These are phyloP conservation scores for Catostylus mosaicus DNA, from an alignment of 30 jellyfish, hydroid and myxozoan species.

Conservation along the genomic window DNA sequence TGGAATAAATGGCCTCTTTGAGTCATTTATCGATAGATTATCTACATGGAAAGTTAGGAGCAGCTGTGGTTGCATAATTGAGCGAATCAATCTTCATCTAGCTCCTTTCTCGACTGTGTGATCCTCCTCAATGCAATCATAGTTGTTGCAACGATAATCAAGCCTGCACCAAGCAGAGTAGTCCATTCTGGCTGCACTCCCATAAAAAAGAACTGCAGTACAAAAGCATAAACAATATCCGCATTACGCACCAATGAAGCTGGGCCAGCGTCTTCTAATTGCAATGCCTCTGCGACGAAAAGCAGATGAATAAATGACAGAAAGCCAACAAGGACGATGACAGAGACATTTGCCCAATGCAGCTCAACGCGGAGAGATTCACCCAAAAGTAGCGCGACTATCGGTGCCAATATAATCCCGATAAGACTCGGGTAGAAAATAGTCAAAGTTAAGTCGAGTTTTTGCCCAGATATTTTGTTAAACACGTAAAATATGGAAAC, in stretches of 20 bases:
- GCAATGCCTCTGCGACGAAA: slow-evolving; percentile 86
- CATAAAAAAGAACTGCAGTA: slow-evolving; percentile 72
- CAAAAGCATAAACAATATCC: slow-evolving; percentile 81
- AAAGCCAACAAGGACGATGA: slow-evolving; percentile 68
- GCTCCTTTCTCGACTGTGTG: slow-evolving; percentile 2
- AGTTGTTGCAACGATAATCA: slow-evolving; percentile 69
- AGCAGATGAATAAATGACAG: slow-evolving; percentile 84
- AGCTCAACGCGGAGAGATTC: slow-evolving; percentile 50
- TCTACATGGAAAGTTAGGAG: no score
- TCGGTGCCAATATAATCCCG: slow-evolving; percentile 76
- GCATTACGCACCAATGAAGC: slow-evolving; percentile 88
- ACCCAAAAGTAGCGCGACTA: slow-evolving; percentile 18
- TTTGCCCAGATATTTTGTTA: slow-evolving; percentile 71
- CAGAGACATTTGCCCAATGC: slow-evolving; percentile 72
- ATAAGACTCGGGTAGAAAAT: slow-evolving; percentile 75
- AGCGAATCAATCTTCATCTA: slow-evolving; percentile 2
- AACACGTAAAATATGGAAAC: slow-evolving; percentile 74
- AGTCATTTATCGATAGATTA: no score
- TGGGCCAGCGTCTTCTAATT: slow-evolving; percentile 93
- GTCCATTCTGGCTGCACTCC: slow-evolving; percentile 73
- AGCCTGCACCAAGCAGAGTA: slow-evolving; percentile 76
- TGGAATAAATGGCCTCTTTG: no score
- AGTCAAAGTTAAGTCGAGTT: slow-evolving; percentile 68
- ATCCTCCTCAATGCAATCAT: slow-evolving; percentile 66
- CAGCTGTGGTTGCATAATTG: no score